Evolutionary conservation across 1,140 invertebrate genomes (phyloP), one percentile per base, ranked within the genome.

Genomic region (Trichogramma pretiosum): DNA sequence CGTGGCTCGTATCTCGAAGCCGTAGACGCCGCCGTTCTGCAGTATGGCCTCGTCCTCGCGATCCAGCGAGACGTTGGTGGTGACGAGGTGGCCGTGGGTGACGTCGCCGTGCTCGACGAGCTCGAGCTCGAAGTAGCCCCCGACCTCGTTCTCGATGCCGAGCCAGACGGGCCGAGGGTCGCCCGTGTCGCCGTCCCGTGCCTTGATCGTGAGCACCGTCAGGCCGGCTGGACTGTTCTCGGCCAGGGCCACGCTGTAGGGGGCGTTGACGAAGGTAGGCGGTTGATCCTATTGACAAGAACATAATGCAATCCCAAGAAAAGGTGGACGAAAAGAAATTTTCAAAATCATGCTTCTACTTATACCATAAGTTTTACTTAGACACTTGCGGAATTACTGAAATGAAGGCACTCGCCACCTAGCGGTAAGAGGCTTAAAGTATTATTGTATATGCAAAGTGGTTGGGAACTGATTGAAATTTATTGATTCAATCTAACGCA

Each of bases 21-120:
- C 80, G 58, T 89, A 89, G 34, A 88, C 80, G 0, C 85, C 86
- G 1, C 85, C 87, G 57, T 83, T 85, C 54, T 83, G 80, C 17
- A 87, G 62, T 38, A 89, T 81, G 2, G 70, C 68, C 0, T 80
- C 74, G 65, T 86, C 77, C 63, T 89, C 86, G 42, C 87, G 71
- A 58, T 89, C 85, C 10, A 89, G 70, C 0, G 81, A 77, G 1
- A 73, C 68, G 28, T 78, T 72, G 1, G 79, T 78, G 0, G 85
- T 84, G 3, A 81, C 62, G 10, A 89, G 57, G 26, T 57, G 68
- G 2, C 68, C 66, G 3, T 73, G 35, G 0, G 73, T 74, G 0
- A 77, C 72, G 11, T 72, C 70, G 11, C 73, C 75, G 0, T 75
- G 68, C 11, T 74, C 72, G 1, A 72, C 72, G 2, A 76, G 57